These are phyloP conservation scores for Psittacula echo DNA, from an alignment of 2,797 vertebrate genomes.

Conservation along the genomic window DNA sequence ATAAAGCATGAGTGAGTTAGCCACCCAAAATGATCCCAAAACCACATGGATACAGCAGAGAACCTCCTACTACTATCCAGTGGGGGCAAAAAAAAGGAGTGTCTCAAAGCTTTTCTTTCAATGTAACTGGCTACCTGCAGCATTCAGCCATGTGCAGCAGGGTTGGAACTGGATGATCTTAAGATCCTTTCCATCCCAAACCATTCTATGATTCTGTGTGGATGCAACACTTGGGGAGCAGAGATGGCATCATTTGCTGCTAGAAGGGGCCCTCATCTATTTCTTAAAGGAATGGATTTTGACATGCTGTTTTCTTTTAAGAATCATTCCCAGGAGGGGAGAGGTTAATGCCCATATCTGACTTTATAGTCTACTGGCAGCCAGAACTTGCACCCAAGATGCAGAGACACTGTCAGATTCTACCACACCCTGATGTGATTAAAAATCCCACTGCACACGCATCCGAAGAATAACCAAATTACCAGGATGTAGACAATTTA, in stretches of 20 bases:
- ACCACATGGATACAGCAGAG: background rate
- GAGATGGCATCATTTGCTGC: background rate
- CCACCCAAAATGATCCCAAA: background rate
- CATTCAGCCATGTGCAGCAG: background rate
- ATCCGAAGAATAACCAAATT: background rate
- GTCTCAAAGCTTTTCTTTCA: background rate
- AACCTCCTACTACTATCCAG: background rate
- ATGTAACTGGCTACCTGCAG: background rate
- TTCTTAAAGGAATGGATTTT: background rate
- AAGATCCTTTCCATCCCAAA: background rate
- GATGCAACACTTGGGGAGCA: background rate
- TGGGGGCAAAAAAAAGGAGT: fast-evolving
- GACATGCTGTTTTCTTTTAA: background rate
- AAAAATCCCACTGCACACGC: background rate
- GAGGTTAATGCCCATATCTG: background rate
- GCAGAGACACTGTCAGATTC: background rate
- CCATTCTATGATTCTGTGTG: background rate
- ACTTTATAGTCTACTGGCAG: background rate
- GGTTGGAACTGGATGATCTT: background rate
- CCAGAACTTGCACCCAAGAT: background rate
- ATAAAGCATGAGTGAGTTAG: background rate
- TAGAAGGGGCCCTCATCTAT: background rate
- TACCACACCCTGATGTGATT: background rate
- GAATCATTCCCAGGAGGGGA: background rate
- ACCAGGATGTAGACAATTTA: background rate